Percentiles rank a stretch among this genome's conserved stretches.
Conservation (phyloP, 2,113 vertebrate species). For the Xyrauchen texanus region DNA sequence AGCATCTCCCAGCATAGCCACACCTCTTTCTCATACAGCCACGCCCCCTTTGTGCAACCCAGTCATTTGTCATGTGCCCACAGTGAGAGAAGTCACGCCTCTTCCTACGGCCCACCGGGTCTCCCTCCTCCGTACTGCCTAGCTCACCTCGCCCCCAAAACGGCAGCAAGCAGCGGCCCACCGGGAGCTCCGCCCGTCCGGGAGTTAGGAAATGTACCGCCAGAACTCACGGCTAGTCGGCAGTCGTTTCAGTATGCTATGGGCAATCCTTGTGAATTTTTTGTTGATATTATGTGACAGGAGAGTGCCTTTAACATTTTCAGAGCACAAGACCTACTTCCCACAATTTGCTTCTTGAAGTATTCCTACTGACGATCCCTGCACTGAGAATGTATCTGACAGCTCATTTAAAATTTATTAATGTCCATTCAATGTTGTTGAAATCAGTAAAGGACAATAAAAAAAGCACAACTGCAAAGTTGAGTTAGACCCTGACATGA, state of each 20-base stretch:
- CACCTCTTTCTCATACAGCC: constrained; percentile 68
- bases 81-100: constrained; percentile 88
- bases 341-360: constrained; percentile 22
- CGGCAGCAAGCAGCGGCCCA: constrained; percentile 76
- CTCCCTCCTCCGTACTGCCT: constrained; percentile 85
- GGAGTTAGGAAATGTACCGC: constrained; percentile 88
- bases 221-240: constrained; percentile 93
- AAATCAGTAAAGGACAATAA: constrained; percentile 34
- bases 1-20: constrained; percentile 66
- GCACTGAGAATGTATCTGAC: constrained; percentile 61
- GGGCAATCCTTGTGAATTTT: constrained; percentile 99
- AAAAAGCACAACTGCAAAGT: constrained; percentile 60
- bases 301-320: constrained; percentile 72
- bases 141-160: constrained; percentile 80
- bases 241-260: constrained; percentile 99
- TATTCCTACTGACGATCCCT: constrained; percentile 52
- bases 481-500: constrained; percentile 16
- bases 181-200: constrained; percentile 89
- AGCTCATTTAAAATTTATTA: not conserved
- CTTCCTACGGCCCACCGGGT: constrained; percentile 86
- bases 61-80: constrained; percentile 78
- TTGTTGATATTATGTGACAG: constrained; percentile 97
- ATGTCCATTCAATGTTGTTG: constrained; percentile 10
- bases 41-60: constrained; percentile 71
- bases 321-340: constrained; percentile 59